These are phyloP conservation scores for Toxotes lorentzi DNA, from an alignment of 2,797 vertebrate species.

Conservation along the genomic window DNA sequence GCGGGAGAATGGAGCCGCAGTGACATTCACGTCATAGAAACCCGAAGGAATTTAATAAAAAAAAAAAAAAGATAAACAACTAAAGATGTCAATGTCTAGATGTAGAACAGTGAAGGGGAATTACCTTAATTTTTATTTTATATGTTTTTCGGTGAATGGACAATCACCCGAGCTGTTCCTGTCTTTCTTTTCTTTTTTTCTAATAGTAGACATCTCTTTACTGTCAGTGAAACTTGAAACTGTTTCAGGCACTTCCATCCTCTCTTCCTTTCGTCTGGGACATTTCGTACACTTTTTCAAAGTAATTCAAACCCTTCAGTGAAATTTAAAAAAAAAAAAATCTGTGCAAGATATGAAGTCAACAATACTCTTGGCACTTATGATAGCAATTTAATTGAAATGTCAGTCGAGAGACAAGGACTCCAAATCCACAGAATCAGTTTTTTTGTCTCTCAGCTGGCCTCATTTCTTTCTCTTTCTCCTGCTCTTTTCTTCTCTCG, in stretches of 20 bases:
- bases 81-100: conserved; percentile 15
- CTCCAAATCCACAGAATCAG: conserved; percentile 49
- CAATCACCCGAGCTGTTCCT: conserved; percentile 4
- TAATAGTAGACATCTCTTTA: conserved; percentile 23
- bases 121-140: conserved; percentile 28
- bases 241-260: conserved; percentile 37
- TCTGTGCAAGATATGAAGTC: conserved; percentile 65
- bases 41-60: conserved; percentile 31
- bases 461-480: conserved; percentile 29
- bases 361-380: conserved; percentile 68
- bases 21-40: conserved; percentile 51
- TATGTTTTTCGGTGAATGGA: conserved; percentile 37
- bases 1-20: conserved; percentile 29
- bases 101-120: conserved; percentile 16
- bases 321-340: conserved; percentile 41
- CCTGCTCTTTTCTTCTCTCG: conserved; percentile 7
- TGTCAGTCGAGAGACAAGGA: conserved; percentile 69
- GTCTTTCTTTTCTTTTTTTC: conserved; percentile 18
- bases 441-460: conserved; percentile 48
- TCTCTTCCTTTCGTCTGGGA: conserved; percentile 35
- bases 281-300: conserved; percentile 45
- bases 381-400: conserved; percentile 82
- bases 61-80: conserved; percentile 36
- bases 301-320: conserved; percentile 64
- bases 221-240: conserved; percentile 39